Base-by-base conservation (phyloP, 2,888 invertebrate genomes). In the Leptopilina drosophilae region DNA sequence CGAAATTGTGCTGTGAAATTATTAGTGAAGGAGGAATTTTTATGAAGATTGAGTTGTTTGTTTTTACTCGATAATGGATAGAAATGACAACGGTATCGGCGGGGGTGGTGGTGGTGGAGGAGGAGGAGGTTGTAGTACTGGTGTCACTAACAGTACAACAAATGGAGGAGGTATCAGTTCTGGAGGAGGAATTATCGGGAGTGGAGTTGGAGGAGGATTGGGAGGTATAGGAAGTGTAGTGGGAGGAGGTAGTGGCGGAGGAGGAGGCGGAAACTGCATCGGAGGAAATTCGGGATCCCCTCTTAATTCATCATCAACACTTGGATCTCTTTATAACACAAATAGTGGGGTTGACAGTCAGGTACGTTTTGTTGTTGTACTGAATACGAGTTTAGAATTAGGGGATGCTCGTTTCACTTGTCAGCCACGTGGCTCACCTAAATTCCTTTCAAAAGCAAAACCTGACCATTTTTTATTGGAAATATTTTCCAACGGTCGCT, bases 331-430 rank as follows among this genome's bases (percentile, higher is more conserved):
- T 80, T 85, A 87, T 73, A 88, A 86, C 78, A 85, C 87, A 81
- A 85, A 87, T 46, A 86, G 85, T 78, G 88, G 87, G 79, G 82
- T 86, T 79, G 90, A 90, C 81, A 85, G 81, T 81, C 90, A 90
- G 89, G 90, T 90, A 87, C 73, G 59, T 56, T 64, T 64, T 11
- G 26, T 69, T 20, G 20, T 53, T 78, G 33, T 33, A 33, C 33
- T 33, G 26, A 8, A 56, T 69, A 66, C 64, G 59, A 40, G 65
- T 78, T n/a, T 75, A 49, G 56, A n/a, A 56, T 73, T 33, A 73
- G 33, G 73, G n/a, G 53, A 73, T 73, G 73, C 12, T 49, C 33
- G 9, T 46, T 8, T 26, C 33, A 73, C 33, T 73, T 73, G 9
- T 33, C 7, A 20, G 49, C 73, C 73, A 73, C 73, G 56, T 73